Evolutionary conservation across 1,140 invertebrate genomes (phyloP).

Genomic region (Neotoxoptera formosana): DNA sequence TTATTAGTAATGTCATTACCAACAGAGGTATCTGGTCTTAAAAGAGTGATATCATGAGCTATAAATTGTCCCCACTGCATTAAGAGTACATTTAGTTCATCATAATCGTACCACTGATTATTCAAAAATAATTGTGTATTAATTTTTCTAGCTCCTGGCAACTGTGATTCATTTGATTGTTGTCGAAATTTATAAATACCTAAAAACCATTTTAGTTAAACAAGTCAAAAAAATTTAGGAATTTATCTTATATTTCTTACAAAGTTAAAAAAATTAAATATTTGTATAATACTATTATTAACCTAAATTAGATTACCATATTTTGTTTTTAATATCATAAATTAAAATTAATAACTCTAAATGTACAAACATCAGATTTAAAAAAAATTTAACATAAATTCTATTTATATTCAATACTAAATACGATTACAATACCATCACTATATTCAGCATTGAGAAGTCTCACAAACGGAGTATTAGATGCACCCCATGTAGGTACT

Average conservation of each 20-base stretch:
- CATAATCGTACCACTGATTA: conserved; percentile 44
- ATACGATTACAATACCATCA: conserved; percentile 64
- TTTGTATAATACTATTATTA: not conserved
- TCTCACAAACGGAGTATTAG: conserved; percentile 82
- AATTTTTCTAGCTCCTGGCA: conserved; percentile 34
- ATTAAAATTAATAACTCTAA: no score
- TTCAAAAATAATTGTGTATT: conserved; percentile 38
- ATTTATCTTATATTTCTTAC: not conserved
- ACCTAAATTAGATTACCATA: not conserved
- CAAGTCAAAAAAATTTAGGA: no score
- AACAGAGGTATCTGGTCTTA: conserved; percentile 32
- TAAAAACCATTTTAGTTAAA: not conserved
- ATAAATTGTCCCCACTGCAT: conserved; percentile 70
- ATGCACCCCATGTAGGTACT: conserved; percentile 85
- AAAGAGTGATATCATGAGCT: conserved; percentile 67
- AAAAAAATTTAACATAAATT: no score
- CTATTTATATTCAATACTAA: no score
- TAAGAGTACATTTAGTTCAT: conserved; percentile 64
- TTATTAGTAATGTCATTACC: conserved; percentile 20
- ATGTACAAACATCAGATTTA: no score
- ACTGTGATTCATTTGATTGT: not conserved
- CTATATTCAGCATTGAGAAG: conserved; percentile 80
- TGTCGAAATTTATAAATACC: conserved; percentile 45
- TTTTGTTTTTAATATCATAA: not conserved
- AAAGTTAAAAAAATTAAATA: not conserved